Base-by-base conservation (phyloP, 2,113 vertebrate genomes). In the Edolisoma coerulescens region DNA sequence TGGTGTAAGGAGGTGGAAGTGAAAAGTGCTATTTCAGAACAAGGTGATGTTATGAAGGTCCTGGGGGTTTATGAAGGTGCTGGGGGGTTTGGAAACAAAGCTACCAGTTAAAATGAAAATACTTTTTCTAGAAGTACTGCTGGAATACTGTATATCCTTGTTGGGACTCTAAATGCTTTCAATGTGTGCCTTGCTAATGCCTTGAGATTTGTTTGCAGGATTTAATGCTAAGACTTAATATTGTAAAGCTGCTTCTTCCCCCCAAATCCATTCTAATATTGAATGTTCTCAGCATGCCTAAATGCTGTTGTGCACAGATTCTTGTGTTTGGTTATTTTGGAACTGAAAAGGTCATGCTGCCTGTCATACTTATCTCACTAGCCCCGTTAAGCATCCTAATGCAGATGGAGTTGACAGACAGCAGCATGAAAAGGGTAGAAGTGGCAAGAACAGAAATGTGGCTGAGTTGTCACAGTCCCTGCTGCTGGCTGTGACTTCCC, bases 291-390 rank as follows among this genome's bases (percentile, higher is more conserved):
- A 93, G 79, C 91, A 37, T 77, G 57, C 59, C 65, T 91, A 84
- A 89, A 64, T 83, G 49, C 64, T 74, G 53, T 86, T 64, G 69
- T 74, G 42, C 47, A 49, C 53, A 84, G 53, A 84, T 91, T 84
- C 27, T 94, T 87, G 56, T 93, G n/a, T 88, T 95, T 65, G 54
- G 74, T 96, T 92, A 67, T 96, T 94, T 92, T 85, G 56, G 45
- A 71, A 20, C 84, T 91, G 74, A 90, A 96, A 97, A 96, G 96
- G 93, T 94, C 96, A 56, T 45, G 49, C 75, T 87, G 75, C 56
- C 71, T 97, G 87, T 97, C 95, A 83, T 76, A 81, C 88, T 96
- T 95, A 89, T 60, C 91, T 97, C 45, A 44, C 54, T 52, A 81
- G 81, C 59, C 50, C 65, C 1, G 12, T 91, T 96, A 64, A 96